Base-by-base conservation (phyloP, 2,113 vertebrate species). In the Sterna hirundo region DNA sequence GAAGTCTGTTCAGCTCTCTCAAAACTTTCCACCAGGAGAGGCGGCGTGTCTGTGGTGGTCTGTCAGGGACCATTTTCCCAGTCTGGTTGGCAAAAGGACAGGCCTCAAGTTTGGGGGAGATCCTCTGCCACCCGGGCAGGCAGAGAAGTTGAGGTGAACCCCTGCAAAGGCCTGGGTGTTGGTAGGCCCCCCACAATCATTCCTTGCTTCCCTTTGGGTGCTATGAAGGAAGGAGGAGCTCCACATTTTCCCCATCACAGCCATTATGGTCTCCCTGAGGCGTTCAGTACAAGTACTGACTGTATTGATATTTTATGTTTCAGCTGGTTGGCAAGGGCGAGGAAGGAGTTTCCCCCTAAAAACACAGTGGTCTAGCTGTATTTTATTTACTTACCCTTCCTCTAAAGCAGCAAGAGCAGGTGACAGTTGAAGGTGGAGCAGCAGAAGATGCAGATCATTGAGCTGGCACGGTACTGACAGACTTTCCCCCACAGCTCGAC, bases 1-100 rank as follows among this genome's bases (percentile, higher is more conserved):
- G 12, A 34, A 30, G 8, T 9, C 15, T 5, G 0, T 17, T 17
- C 15, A 10, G 2, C 27, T 86, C 3, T 0, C 20, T 47, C 29
- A 14, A 22, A 32, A 27, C 34, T 25, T 26, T 47, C 36, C 16
- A 2, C 0, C 2, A 0, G 42, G 4, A 68, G 15, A 6, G 40
- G 22, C 15, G 26, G 46, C 13, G n/a, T 44, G 30, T 7, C 34
- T 21, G 11, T 23, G 32, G 5, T 0, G 5, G 5, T 22, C 25
- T 23, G 30, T 5, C 52, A 19, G 34, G 22, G 30, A 2, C 40
- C 2, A 0, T 21, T 40, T 47, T 27, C 23, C 22, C 19, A 0
- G 14, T 0, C 1, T 3, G 36, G 6, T 0, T 69, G 32, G 36
- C 5, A 4, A 62, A 65, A 52, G 36, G 10, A n/a, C n/a, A 34